Evolutionary conservation across 2,797 vertebrate species (phyloP).

Genomic region (Coendou prehensilis): DNA sequence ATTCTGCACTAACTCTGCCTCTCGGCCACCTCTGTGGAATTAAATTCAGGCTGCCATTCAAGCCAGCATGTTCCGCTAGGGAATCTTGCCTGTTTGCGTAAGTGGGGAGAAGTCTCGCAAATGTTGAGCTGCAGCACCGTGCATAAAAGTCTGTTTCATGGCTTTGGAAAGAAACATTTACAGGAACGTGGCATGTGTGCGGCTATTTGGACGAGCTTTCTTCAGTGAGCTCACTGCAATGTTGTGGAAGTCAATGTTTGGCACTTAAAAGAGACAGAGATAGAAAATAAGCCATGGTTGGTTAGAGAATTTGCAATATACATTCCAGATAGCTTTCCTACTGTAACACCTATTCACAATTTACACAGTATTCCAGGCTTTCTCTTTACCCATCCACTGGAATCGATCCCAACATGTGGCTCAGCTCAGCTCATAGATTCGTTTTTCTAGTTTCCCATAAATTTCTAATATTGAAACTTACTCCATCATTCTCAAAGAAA

Average conservation of each 20-base stretch:
- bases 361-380: not conserved
- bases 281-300: not conserved
- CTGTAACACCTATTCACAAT: not conserved
- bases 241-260: not conserved
- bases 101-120: not conserved
- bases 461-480: not conserved
- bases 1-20: not conserved
- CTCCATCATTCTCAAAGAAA: not conserved
- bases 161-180: not conserved
- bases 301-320: not conserved
- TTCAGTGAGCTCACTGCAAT: not conserved
- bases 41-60: not conserved
- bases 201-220: not conserved
- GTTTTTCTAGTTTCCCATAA: not conserved
- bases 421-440: fast-evolving
- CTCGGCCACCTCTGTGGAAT: not conserved
- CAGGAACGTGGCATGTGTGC: too few species aligned
- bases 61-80: fast-evolving
- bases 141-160: not conserved
- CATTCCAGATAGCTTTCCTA: not conserved
- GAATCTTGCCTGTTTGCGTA: not conserved
- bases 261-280: not conserved
- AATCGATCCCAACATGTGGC: not conserved
- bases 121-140: not conserved
- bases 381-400: not conserved